phyloP scores from a whole-genome alignment of 64 coral and sea anemone genomes.

The Cladopsammia gracilis region DNA sequence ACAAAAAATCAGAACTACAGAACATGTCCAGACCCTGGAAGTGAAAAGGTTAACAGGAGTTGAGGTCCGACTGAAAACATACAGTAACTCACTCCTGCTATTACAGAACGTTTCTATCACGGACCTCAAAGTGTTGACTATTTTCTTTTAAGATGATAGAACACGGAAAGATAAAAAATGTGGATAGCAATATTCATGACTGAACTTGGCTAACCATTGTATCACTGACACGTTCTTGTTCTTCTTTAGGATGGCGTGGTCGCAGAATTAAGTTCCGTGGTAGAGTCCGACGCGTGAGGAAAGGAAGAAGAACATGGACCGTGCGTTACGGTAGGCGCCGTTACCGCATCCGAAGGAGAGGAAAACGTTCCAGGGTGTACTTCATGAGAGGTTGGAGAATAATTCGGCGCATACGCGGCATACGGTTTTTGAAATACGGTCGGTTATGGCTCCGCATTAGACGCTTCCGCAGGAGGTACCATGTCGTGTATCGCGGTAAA shows the following conservation, averaged over 20 bases:
- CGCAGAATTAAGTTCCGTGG: conserved; percentile 10
- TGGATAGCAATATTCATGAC: no score
- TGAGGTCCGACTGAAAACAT: no score
- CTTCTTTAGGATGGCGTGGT: background rate
- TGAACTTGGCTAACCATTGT: background rate
- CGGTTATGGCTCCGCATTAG: background rate
- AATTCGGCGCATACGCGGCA: background rate
- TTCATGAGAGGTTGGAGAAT: background rate
- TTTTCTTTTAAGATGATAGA: no score
- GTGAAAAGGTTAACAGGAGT: no score
- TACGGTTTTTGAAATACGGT: conserved; percentile 8
- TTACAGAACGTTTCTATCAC: no score
- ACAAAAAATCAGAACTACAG: no score
- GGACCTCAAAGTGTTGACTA: no score
- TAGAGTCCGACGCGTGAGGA: conserved; percentile 14
- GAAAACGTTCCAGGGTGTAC: background rate
- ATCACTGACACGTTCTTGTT: background rate
- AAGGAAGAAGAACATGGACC: conserved; percentile 2
- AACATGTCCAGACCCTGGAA: no score
- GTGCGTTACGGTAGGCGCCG: background rate
- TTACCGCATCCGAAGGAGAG: background rate
- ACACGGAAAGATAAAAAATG: no score
- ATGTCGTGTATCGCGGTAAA: background rate
- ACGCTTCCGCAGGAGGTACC: background rate
- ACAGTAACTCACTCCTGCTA: no score